A percentile compares a stretch with the other conserved stretches of the same genome.
phyloP scores from a whole-genome alignment of 2,113 vertebrate species.

The Psittacus erithacus region DNA sequence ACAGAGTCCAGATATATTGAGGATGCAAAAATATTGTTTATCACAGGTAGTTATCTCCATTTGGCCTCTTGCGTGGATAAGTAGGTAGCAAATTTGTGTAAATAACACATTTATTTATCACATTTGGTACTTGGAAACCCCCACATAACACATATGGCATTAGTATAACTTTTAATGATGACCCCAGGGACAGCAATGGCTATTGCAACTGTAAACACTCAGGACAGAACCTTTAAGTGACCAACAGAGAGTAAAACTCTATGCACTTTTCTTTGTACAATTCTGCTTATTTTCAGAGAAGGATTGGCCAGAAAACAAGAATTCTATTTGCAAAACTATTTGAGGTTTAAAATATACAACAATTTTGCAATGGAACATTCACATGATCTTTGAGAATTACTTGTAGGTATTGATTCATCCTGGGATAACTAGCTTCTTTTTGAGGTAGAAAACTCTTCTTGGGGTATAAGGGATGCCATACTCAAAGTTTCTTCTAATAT shows the following conservation, averaged over 20 bases:
- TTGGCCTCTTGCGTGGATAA: background rate
- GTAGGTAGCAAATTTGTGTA: background rate
- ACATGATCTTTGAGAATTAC: conserved; percentile 3
- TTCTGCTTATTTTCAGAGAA: background rate
- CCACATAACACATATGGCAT: background rate
- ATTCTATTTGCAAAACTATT: conserved; percentile 32
- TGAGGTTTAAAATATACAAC: conserved; percentile 20
- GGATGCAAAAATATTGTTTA: background rate
- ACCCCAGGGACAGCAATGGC: background rate
- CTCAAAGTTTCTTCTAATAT: background rate
- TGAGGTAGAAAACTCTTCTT: background rate
- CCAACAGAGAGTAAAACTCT: background rate
- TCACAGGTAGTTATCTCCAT: background rate
- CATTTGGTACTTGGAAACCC: background rate
- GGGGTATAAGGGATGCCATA: background rate
- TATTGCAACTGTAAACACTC: background rate
- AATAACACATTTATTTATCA: background rate
- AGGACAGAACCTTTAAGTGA: background rate
- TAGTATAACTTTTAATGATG: background rate
- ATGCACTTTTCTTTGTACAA: background rate
- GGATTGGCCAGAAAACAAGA: conserved; percentile 13
- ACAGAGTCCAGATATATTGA: background rate
- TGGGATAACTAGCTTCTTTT: background rate
- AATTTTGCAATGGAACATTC: background rate
- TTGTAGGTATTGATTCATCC: conserved; percentile 4